Evolutionary conservation across 1,140 invertebrate genomes (phyloP).

Genomic region (Homalodisca vitripennis): DNA sequence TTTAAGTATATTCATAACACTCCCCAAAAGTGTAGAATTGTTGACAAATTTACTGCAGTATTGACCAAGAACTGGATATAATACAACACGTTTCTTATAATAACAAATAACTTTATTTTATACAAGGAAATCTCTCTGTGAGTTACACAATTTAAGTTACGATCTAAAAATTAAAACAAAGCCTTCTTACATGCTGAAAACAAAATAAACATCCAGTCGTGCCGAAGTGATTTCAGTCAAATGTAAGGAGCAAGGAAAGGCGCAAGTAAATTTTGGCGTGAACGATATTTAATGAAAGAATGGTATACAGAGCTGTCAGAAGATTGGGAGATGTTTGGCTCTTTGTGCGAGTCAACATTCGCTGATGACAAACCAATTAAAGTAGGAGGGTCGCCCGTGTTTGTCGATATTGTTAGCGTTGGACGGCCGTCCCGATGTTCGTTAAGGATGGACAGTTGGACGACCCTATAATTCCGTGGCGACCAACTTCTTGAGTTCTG

Average conservation of each 20-base stretch:
- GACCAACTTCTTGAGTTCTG: background rate
- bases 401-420: background rate
- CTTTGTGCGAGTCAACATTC: too few relatives aligned
- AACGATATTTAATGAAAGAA: background rate
- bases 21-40: too few relatives aligned
- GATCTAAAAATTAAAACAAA: background rate
- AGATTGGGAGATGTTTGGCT: too few relatives aligned
- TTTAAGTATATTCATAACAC: too few relatives aligned
- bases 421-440: background rate
- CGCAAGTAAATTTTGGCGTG: background rate
- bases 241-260: background rate
- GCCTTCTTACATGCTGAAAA: background rate
- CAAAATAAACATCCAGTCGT: background rate
- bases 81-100: background rate
- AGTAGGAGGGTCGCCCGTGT: background rate
- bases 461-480: background rate
- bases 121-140: background rate
- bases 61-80: background rate
- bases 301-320: background rate
- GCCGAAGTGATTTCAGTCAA: too few relatives aligned
- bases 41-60: background rate
- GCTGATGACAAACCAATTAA: too few relatives aligned
- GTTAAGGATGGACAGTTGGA: background rate
- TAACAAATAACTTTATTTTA: constrained; percentile 1
- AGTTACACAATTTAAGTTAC: background rate